Evolutionary conservation across 2,888 invertebrate genomes (phyloP).

Genomic region (Branchinecta sandiegonensis): DNA sequence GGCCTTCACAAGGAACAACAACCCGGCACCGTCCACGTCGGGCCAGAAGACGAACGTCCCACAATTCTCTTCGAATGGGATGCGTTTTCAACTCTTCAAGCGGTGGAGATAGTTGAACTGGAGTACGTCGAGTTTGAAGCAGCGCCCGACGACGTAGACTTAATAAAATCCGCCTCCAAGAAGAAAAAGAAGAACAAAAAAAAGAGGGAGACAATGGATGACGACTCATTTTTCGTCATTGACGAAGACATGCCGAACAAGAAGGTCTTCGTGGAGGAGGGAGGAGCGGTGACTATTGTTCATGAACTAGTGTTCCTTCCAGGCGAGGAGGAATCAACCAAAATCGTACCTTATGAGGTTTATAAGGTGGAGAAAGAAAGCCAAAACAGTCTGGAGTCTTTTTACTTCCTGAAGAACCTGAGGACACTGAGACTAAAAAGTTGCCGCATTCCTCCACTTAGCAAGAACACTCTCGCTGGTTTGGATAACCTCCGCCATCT

Average conservation of each 20-base stretch:
- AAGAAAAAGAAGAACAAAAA: conserved; percentile 1
- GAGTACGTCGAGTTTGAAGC: conserved; percentile 2
- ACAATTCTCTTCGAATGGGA: background rate
- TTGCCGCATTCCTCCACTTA: conserved; percentile 33
- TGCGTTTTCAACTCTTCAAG: background rate
- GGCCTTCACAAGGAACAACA: background rate
- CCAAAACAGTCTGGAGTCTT: background rate
- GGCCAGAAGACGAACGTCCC: background rate
- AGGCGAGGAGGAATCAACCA: background rate
- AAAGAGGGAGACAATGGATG: background rate
- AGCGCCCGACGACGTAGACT: background rate
- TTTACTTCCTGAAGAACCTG: background rate
- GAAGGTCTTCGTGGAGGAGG: conserved; percentile 1
- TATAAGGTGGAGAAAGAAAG: conserved; percentile 3
- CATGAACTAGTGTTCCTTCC: conserved; percentile 10
- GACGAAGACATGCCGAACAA: background rate
- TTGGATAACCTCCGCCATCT: conserved; percentile 43
- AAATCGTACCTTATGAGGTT: conserved; percentile 12
- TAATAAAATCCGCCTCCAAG: background rate
- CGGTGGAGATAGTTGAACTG: background rate
- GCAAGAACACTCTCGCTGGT: conserved; percentile 46
- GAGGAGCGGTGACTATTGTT: background rate
- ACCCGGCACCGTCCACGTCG: background rate
- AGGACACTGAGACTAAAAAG: background rate
- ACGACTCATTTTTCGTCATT: background rate